phyloP scores from a whole-genome alignment of 53 echinoderm and acorn worm species.

The Temnopleurus reevesii region DNA sequence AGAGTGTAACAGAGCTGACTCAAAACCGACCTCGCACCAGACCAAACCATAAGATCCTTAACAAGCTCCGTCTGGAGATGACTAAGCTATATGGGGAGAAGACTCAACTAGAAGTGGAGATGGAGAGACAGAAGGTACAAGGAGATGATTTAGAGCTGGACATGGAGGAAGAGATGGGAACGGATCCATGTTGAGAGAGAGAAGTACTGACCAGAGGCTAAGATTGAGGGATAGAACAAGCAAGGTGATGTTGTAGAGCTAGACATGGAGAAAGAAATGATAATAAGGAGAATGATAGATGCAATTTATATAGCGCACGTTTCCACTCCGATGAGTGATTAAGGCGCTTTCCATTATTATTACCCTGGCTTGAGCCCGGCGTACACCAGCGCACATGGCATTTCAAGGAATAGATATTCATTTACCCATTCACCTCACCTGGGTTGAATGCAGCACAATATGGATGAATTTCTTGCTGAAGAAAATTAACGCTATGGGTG shows the following conservation, averaged over 20 bases:
- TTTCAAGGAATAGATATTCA: too few species aligned
- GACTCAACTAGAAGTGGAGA: conserved; percentile 15
- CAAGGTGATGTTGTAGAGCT: too few species aligned
- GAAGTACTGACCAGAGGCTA: background rate
- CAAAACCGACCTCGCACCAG: conserved; percentile 69
- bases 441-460: too few species aligned
- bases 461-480: too few species aligned
- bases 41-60: conserved; percentile 79
- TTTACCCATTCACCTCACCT: too few species aligned
- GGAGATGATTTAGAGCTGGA: background rate
- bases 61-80: conserved; percentile 82
- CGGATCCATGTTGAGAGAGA: background rate
- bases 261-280: too few species aligned
- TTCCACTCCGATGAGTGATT: too few species aligned
- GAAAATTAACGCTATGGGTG: too few species aligned
- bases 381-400: too few species aligned
- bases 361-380: too few species aligned
- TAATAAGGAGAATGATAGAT: background rate
- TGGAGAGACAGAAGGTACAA: conserved; percentile 34
- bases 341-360: too few species aligned
- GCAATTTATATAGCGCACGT: background rate
- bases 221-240: background rate
- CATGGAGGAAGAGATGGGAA: conserved; percentile 14
- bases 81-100: conserved; percentile 62
- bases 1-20: conserved; percentile 73